Evolutionary conservation across 2,888 invertebrate genomes (phyloP), one percentile per base, ranked within the genome.

Genomic region (Troilus luridus): DNA sequence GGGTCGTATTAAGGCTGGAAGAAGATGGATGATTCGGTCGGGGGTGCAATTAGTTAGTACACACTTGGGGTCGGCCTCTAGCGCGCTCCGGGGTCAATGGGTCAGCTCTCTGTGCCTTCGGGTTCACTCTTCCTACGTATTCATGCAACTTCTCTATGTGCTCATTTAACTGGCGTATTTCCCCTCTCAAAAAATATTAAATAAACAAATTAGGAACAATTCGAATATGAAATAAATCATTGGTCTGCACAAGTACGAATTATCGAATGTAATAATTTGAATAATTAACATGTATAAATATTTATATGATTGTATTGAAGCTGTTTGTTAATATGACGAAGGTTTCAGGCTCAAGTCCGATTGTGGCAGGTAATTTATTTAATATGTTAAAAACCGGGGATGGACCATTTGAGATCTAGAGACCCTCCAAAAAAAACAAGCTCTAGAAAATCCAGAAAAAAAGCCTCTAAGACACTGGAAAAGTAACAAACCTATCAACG

Each of bases 31-130:
- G 9, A 64, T 64, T n/a, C n/a, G 1, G n/a, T 64, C n/a, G 64
- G 17, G n/a, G n/a, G 10, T 64, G 41, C 72, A 77, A 77, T 77
- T 77, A 77, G 72, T 77, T 77, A 77, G 72, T n/a, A 64, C 6
- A 11, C n/a, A 11, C n/a, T 64, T 64, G 7, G 5, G 41, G 7
- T 67, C 7, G 6, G 72, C 41, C 41, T 41, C 41, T 41, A 41
- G 41, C 41, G 41, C 41, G 41, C 41, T 41, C 41, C 5, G 41
- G 41, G 17, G 72, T 77, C 17, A 77, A 77, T 77, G 72, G 41
- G 8, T 77, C 72, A 77, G 27, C 27, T 41, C 14, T 41, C 41
- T 19, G 27, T 8, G 7, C 17, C 72, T 41, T 5, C 14, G 1
- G 19, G 41, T 41, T 27, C 72, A 8, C 8, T 21, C 17, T 77